phyloP scores from a whole-genome alignment of 2,113 vertebrate genomes.

The Mormyrus lacerda region DNA sequence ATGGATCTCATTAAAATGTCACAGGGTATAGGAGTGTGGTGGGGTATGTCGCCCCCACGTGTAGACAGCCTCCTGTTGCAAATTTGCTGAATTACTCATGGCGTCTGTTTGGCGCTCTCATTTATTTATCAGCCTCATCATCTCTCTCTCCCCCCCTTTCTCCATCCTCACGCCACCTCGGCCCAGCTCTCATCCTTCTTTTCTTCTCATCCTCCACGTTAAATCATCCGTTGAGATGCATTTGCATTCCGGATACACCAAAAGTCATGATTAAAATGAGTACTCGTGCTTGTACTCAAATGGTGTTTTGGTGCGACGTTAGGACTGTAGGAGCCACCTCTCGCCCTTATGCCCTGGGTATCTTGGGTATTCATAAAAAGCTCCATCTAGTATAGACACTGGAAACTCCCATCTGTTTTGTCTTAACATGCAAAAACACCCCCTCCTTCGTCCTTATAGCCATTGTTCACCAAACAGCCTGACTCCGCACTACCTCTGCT shows the following conservation, averaged over 20 bases:
- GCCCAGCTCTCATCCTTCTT: not conserved
- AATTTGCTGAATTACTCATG: not conserved
- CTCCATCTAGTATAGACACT: not conserved
- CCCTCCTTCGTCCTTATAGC: not conserved
- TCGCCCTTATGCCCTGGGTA: not conserved
- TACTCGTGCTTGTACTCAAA: not conserved
- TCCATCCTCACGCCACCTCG: not conserved
- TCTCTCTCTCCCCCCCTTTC: not conserved
- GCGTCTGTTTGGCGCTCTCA: not conserved
- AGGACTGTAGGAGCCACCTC: not conserved
- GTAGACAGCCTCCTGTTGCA: not conserved
- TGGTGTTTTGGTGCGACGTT: not conserved
- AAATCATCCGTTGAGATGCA: not conserved
- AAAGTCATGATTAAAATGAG: not conserved
- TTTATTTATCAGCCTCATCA: not conserved
- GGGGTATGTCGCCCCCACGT: not conserved
- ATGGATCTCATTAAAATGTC: not conserved
- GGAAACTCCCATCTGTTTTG: constrained; percentile 12
- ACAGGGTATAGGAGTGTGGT: not conserved
- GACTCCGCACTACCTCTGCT: not conserved
- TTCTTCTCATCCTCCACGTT: not conserved
- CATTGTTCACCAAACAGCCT: not conserved
- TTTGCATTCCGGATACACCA: not conserved
- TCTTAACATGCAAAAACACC: constrained; percentile 6
- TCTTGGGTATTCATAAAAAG: not conserved